Conservation (phyloP, 2,797 vertebrate species). For the Hozukius guyotensis region DNA sequence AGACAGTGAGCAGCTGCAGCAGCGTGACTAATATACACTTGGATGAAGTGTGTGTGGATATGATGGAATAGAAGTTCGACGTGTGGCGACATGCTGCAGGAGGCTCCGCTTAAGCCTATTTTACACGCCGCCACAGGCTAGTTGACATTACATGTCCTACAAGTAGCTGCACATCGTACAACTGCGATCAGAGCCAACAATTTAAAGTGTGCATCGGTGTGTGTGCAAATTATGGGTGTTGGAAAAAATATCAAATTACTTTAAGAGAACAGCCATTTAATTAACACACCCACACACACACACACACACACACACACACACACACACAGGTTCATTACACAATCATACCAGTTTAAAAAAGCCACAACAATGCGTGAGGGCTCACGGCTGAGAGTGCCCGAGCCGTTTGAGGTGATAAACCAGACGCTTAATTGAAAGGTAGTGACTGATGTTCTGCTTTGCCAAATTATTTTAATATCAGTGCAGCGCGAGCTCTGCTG, state of each 20-base stretch:
- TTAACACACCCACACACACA: slow-evolving; percentile 31
- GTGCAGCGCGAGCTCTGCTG: slow-evolving; percentile 1
- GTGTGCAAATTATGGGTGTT: slow-evolving; percentile 24
- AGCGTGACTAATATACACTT: slow-evolving; percentile 26
- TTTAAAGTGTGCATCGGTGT: neutral
- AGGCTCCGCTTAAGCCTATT: slow-evolving; percentile 63
- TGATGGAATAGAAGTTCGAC: slow-evolving; percentile 57
- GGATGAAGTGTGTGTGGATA: slow-evolving; percentile 30
- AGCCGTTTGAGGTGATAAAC: slow-evolving; percentile 22
- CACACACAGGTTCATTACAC: slow-evolving; percentile 22
- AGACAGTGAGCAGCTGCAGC: slow-evolving; percentile 20
- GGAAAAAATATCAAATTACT: slow-evolving; percentile 41
- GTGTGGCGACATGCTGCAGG: slow-evolving; percentile 62
- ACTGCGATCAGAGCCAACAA: slow-evolving; percentile 20
- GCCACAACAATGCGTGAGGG: slow-evolving; percentile 36
- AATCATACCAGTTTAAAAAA: slow-evolving; percentile 50
- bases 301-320: slow-evolving; percentile 3
- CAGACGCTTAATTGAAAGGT: slow-evolving; percentile 33
- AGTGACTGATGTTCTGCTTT: neutral
- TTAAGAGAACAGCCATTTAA: slow-evolving; percentile 33
- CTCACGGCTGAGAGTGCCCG: slow-evolving; percentile 1
- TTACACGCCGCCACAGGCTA: slow-evolving; percentile 72
- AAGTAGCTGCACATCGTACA: slow-evolving; percentile 73
- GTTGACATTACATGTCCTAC: slow-evolving; percentile 65
- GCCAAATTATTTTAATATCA: slow-evolving; percentile 28